phyloP scores from a whole-genome alignment of 1,140 invertebrate genomes.

The Euura lappo region DNA sequence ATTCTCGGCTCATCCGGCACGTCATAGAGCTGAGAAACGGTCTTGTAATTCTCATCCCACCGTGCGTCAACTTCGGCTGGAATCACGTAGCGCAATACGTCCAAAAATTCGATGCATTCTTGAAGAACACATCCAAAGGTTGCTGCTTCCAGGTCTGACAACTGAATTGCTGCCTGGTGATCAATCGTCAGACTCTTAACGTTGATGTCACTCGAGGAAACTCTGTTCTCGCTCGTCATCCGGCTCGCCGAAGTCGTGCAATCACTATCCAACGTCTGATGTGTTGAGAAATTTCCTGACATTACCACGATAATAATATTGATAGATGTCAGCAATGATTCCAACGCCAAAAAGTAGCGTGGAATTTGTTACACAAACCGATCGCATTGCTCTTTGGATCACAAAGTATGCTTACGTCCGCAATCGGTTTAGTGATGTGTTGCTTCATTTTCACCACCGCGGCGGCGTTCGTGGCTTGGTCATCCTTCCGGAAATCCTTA shows the following conservation, averaged over 20 bases:
- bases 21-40: conserved; percentile 33
- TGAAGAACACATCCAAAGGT: conserved; percentile 28
- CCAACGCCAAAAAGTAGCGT: too few species aligned
- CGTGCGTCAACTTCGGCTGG: conserved; percentile 28
- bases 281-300: too few species aligned
- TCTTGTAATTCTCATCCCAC: conserved; percentile 34
- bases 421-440: background rate
- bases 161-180: conserved; percentile 13
- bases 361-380: too few species aligned
- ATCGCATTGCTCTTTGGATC: too few species aligned
- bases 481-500: background rate
- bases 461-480: background rate
- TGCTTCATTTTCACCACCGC: too few species aligned
- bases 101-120: conserved; percentile 32
- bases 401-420: background rate
- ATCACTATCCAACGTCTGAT: conserved; percentile 23
- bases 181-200: conserved; percentile 31
- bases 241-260: background rate
- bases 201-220: conserved; percentile 22
- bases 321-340: too few species aligned
- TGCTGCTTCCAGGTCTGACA: conserved; percentile 30
- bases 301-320: too few species aligned
- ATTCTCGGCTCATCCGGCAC: conserved; percentile 26
- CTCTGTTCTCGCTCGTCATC: background rate
- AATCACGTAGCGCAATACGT: conserved; percentile 32